These are phyloP conservation scores for Campopleginae sp. DNA, from an alignment of 2,888 invertebrate species.

Conservation along the genomic window DNA sequence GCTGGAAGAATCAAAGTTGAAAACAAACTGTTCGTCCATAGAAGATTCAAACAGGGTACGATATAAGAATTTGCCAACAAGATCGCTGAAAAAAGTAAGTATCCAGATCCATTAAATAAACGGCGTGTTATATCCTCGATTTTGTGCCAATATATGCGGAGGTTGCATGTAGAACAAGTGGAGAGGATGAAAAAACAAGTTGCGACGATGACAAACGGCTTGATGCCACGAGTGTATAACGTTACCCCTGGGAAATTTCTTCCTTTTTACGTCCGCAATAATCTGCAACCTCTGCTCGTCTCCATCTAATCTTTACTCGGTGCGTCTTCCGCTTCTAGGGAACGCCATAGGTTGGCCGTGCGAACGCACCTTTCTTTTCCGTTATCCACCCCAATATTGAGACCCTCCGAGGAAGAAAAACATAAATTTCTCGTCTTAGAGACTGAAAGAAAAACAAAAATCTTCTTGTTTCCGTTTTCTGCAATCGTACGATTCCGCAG, in stretches of 20 bases:
- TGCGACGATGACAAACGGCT: constrained; percentile 67
- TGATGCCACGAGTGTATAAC: constrained; percentile 66
- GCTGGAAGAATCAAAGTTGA: not conserved
- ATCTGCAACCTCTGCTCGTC: constrained; percentile 59
- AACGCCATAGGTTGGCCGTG: constrained; percentile 27
- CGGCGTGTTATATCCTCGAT: constrained; percentile 23
- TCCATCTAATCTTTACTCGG: constrained; percentile 21
- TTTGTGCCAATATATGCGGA: constrained; percentile 27
- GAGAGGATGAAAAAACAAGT: constrained; percentile 55
- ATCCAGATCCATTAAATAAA: constrained; percentile 47
- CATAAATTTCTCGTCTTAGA: not conserved
- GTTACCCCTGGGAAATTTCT: constrained; percentile 68
- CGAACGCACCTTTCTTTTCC: constrained; percentile 22
- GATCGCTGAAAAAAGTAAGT: constrained; percentile 1
- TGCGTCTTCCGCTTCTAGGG: constrained; percentile 37
- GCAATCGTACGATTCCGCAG: not conserved
- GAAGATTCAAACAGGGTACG: not conserved
- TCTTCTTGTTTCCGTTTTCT: not conserved
- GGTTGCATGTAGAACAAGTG: constrained; percentile 7
- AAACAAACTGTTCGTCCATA: not conserved
- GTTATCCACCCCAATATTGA: not conserved
- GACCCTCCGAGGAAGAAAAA: not conserved
- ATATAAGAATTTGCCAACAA: not conserved
- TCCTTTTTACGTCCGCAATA: constrained; percentile 64
- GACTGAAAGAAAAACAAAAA: not conserved